These are phyloP conservation scores for Centrocercus urophasianus DNA, from an alignment of 2,113 vertebrate genomes.

Conservation along the genomic window DNA sequence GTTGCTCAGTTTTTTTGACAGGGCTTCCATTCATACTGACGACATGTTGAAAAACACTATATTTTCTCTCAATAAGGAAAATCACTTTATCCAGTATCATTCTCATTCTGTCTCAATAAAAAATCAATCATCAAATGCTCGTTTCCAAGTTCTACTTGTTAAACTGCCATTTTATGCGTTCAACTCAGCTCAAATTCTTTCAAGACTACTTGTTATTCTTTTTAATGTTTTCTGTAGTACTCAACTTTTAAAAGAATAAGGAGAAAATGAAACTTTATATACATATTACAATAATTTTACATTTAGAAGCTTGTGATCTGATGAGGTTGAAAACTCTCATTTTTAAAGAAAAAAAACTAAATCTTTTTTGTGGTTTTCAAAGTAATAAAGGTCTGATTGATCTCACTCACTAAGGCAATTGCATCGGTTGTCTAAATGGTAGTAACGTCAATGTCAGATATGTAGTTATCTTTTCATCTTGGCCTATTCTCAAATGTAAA, in stretches of 20 bases:
- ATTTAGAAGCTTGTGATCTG: constrained; percentile 1
- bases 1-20: constrained; percentile 79
- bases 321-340: constrained; percentile 13
- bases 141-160: constrained; percentile 77
- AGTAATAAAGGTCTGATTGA: constrained; percentile 78
- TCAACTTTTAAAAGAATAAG: neutral
- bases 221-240: constrained; percentile 51
- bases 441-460: constrained; percentile 89
- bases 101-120: constrained; percentile 78
- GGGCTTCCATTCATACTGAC: constrained; percentile 75
- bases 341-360: constrained; percentile 44
- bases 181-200: constrained; percentile 72
- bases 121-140: constrained; percentile 80
- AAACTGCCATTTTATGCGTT: constrained; percentile 78
- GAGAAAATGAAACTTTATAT: constrained; percentile 35
- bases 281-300: constrained; percentile 7
- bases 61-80: constrained; percentile 80
- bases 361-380: constrained; percentile 64
- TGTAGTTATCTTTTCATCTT: constrained; percentile 89
- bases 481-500: constrained; percentile 91
- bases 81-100: constrained; percentile 78
- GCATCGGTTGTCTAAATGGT: constrained; percentile 84
- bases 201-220: constrained; percentile 66
- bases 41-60: constrained; percentile 80
- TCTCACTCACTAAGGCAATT: constrained; percentile 82